Base-by-base conservation (phyloP, 2,888 invertebrate species). In the Unio pictorum region DNA sequence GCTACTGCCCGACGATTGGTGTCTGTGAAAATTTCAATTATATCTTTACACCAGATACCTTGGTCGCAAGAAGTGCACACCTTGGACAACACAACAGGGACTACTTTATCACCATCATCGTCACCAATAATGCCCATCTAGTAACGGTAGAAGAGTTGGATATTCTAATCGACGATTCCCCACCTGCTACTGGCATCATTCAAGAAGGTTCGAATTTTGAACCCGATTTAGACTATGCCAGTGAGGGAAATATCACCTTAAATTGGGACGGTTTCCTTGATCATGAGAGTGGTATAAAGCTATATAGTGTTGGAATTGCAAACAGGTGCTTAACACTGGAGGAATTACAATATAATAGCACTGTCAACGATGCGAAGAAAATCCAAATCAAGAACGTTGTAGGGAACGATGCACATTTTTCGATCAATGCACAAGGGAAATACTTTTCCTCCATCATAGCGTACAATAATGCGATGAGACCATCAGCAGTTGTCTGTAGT, bases 111-210 rank as follows among this genome's bases (percentile, higher is more conserved):
- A 75, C 76, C 6, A 61, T 85, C 11, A 74, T 68, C 54, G 82
- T 72, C 15, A 81, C 77, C 45, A 85, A 85, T 64, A 70, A 75
- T 20, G 84, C 84, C 6, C 56, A 63, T 7, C 72, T 85, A 23
- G 23, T 59, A 20, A 72, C 72, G 18, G 63, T 71, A 18, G 73
- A 78, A 26, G 75, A 74, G 34, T 17, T 81, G 1, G 76, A 81
- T 55, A 78, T 85, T 20, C 65, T 81, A 17, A 76, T 84, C 26
- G 85, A 84, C 61, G 78, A 75, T 8, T 82, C 85, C 0, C 79
- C 81, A 28, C 84, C 84, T 4, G 75, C 69, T 34, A 67, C 61
- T 45, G 84, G 84, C 18, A 69, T 73, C 17, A 78, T 84, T 4
- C 64, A 65, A 57, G 84, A 85, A 67, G 84, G 84, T 59, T 62